These are phyloP conservation scores for Chrysodeixis includens DNA, from an alignment of 2,888 invertebrate genomes.

Conservation along the genomic window DNA sequence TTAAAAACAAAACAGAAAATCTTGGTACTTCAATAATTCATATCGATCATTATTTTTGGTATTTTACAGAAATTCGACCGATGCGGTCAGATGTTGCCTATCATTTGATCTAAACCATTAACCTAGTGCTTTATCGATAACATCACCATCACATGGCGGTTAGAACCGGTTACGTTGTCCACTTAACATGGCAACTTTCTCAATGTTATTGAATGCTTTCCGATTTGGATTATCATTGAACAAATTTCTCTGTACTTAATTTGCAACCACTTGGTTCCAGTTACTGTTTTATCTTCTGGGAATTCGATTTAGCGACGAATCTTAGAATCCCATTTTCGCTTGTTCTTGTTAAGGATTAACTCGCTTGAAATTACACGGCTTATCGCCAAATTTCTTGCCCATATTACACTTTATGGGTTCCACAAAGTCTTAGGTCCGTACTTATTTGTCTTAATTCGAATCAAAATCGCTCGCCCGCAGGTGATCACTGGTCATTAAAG, in stretches of 20 bases:
- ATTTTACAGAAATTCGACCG: slow-evolving; percentile 30
- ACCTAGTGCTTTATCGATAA: slow-evolving; percentile 73
- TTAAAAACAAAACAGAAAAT: too few relatives aligned
- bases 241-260: slow-evolving; percentile 22
- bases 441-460: neutral
- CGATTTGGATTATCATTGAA: slow-evolving; percentile 28
- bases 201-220: slow-evolving; percentile 68
- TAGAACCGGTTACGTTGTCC: slow-evolving; percentile 74
- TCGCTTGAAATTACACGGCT: too few relatives aligned
- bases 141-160: slow-evolving; percentile 71
- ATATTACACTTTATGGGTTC: neutral
- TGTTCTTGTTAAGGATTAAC: too few relatives aligned
- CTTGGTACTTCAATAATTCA: slow-evolving; percentile 6
- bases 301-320: too few relatives aligned
- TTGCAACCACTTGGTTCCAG: slow-evolving; percentile 12
- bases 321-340: neutral
- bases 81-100: slow-evolving; percentile 41
- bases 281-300: neutral
- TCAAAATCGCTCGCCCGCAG: slow-evolving; percentile 22
- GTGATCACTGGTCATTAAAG: slow-evolving; percentile 23
- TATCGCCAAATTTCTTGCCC: too few relatives aligned
- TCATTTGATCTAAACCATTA: slow-evolving; percentile 56
- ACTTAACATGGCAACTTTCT: slow-evolving; percentile 80
- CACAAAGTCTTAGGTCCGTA: neutral
- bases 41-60: slow-evolving; percentile 23